Evolutionary conservation across 2,113 vertebrate genomes (phyloP).

Genomic region (Oryzias melastigma): DNA sequence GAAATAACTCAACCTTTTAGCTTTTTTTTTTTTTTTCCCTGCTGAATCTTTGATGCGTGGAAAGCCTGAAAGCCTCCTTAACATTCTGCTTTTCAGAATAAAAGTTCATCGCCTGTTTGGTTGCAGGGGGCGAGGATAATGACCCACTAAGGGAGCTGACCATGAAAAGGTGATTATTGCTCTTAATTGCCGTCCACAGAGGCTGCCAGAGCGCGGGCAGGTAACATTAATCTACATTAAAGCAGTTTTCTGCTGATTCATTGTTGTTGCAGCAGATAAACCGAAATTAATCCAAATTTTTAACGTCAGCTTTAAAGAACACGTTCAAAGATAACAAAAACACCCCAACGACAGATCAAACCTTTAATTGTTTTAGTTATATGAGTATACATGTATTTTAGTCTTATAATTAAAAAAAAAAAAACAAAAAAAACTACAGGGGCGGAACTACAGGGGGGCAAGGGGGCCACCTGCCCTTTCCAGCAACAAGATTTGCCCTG

Average conservation of each 20-base stretch:
- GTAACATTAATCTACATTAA: conserved; percentile 94
- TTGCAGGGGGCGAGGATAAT: conserved; percentile 22
- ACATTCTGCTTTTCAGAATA: conserved; percentile 16
- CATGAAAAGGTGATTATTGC: conserved; percentile 84
- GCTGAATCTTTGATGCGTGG: conserved; percentile 1
- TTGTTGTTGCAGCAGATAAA: conserved; percentile 36
- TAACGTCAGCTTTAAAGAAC: conserved; percentile 25
- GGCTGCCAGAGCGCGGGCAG: conserved; percentile 81
- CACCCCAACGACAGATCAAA: not conserved
- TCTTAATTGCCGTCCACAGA: conserved; percentile 88
- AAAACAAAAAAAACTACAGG: no score
- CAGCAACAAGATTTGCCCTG: no score
- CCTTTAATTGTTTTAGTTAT: no score
- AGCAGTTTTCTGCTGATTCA: conserved; percentile 81
- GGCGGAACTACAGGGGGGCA: no score
- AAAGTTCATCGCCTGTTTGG: not conserved
- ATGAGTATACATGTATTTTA: no score
- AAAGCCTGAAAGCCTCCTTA: not conserved
- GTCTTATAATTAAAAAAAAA: no score
- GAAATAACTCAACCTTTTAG: conserved; percentile 52
- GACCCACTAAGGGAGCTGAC: conserved; percentile 81
- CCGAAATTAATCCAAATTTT: conserved; percentile 34
- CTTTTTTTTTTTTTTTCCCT: conserved; percentile 24
- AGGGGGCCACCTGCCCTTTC: no score
- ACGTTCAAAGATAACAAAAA: not conserved